These are phyloP conservation scores for Narcine bancroftii DNA, from an alignment of 2,113 vertebrate genomes.

Conservation along the genomic window DNA sequence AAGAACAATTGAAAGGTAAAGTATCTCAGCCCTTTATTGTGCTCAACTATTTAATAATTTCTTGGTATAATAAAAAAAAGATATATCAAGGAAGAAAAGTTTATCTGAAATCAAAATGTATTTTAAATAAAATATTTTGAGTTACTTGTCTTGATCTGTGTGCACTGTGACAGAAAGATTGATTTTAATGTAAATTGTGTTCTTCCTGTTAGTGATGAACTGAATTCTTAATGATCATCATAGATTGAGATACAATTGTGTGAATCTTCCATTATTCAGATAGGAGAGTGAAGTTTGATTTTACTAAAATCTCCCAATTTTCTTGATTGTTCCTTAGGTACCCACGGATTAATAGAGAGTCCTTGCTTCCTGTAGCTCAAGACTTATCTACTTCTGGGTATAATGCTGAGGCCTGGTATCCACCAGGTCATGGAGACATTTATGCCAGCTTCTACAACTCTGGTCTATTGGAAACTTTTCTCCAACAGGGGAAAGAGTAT, in stretches of 20 bases:
- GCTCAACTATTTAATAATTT: background rate
- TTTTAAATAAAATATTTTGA: background rate
- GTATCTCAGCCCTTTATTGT: background rate
- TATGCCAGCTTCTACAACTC: slow-evolving; percentile 89
- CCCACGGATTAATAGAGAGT: slow-evolving; percentile 91
- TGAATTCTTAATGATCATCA: background rate
- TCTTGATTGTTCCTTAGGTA: slow-evolving; percentile 60
- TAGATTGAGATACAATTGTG: background rate
- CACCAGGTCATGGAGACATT: slow-evolving; percentile 89
- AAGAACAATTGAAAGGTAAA: background rate
- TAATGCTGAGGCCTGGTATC: slow-evolving; percentile 86
- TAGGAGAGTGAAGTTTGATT: background rate
- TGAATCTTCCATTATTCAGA: background rate
- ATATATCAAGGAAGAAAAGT: background rate
- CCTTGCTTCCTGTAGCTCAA: slow-evolving; percentile 81
- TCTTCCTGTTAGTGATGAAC: background rate
- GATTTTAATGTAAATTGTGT: background rate
- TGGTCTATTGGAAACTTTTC: slow-evolving; percentile 76
- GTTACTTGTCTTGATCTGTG: background rate
- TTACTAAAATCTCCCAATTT: background rate
- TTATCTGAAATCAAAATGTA: background rate
- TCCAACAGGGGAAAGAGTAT: slow-evolving; percentile 84
- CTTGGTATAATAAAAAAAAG: background rate
- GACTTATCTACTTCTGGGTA: slow-evolving; percentile 70
- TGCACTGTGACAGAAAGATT: too few relatives aligned